Conservation (phyloP, 2,113 vertebrate species). For the Galemys pyrenaicus region DNA sequence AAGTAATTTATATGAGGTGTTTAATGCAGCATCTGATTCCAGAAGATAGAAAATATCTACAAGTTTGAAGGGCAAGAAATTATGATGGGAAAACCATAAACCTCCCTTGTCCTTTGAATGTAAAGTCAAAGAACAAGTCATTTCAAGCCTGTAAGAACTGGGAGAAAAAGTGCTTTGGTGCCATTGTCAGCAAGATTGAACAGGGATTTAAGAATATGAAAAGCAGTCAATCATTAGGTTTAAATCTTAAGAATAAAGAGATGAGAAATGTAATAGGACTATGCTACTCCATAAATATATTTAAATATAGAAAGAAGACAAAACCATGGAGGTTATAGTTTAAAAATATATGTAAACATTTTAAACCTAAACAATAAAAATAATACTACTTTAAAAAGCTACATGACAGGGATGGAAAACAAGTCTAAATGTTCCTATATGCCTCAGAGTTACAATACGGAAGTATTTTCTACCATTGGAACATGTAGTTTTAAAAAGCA, state of each 20-base stretch:
- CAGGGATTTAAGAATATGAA: not conserved
- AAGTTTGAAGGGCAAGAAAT: not conserved
- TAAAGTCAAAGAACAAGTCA: not conserved
- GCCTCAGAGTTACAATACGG: not conserved
- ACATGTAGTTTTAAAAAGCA: not conserved
- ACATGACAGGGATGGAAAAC: not conserved
- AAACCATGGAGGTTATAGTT: not conserved
- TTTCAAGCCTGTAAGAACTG: not conserved
- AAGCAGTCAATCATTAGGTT: not conserved
- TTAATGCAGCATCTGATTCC: not conserved
- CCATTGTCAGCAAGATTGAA: not conserved
- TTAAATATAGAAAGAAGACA: not conserved
- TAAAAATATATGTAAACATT: not conserved
- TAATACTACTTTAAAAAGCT: not conserved
- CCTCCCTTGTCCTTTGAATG: not conserved
- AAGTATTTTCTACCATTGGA: not conserved
- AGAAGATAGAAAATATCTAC: not conserved
- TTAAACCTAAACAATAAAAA: not conserved
- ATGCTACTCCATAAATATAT: not conserved
- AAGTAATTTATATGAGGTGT: not conserved
- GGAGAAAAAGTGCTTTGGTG: accelerated
- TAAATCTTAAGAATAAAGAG: not conserved
- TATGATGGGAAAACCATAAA: not conserved
- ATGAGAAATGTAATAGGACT: not conserved
- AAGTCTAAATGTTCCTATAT: not conserved